A percentile compares a stretch with the other conserved stretches of the same genome.
Evolutionary conservation across 1,140 invertebrate genomes (phyloP).

Genomic region (Matsumurasca onukii): DNA sequence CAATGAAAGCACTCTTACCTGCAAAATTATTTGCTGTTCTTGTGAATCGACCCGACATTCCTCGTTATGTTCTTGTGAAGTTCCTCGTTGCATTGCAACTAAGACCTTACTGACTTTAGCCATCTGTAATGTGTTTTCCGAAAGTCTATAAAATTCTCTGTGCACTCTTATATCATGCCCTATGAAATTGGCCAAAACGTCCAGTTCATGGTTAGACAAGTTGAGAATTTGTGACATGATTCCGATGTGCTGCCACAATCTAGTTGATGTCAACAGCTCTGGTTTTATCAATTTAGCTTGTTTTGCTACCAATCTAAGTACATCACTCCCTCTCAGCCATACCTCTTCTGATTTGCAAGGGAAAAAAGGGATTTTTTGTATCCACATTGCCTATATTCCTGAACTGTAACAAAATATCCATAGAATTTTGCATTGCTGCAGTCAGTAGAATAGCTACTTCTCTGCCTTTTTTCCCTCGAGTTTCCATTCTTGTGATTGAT

Average conservation of each 20-base stretch:
- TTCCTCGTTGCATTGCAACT: no score
- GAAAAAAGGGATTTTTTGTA: not conserved
- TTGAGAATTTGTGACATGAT: constrained; percentile 37
- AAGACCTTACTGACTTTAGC: constrained; percentile 15
- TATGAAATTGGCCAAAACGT: constrained; percentile 40
- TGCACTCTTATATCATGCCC: constrained; percentile 42
- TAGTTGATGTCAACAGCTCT: constrained; percentile 33
- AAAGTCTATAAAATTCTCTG: constrained; percentile 37
- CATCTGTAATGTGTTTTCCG: not conserved
- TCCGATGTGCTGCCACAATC: constrained; percentile 39
- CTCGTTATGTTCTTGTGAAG: no score
- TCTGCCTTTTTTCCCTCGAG: constrained; percentile 29
- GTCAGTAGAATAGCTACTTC: constrained; percentile 30
- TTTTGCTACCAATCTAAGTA: constrained; percentile 4
- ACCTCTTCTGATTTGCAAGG: not conserved
- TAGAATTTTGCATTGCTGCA: constrained; percentile 10
- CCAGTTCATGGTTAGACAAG: constrained; percentile 36
- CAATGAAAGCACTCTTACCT: no score
- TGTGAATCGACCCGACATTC: no score
- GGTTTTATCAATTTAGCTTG: constrained; percentile 25
- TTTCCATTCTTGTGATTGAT: constrained; percentile 28
- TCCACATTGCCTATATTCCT: not conserved
- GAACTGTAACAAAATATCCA: not conserved
- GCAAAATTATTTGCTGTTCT: no score
- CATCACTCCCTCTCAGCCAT: not conserved